phyloP scores from a whole-genome alignment of 2,113 vertebrate genomes.

The Gobiocypris rarus region DNA sequence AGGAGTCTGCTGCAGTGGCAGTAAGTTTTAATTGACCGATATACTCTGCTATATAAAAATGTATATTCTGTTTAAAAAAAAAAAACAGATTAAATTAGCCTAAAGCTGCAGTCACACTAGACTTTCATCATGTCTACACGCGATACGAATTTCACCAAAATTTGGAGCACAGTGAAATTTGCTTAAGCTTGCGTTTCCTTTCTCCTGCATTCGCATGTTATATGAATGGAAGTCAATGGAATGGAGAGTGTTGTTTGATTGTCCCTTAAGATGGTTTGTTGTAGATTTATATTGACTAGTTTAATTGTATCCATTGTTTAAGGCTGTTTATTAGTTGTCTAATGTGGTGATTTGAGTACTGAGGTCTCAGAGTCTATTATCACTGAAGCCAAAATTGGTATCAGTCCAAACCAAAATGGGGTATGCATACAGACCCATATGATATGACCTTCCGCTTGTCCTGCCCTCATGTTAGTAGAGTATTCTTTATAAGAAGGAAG shows the following conservation, averaged over 20 bases:
- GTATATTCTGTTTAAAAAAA: neutral
- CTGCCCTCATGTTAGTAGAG: neutral
- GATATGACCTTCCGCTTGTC: neutral
- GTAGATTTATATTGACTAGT: neutral
- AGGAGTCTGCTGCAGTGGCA: neutral
- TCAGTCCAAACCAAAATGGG: slow-evolving; percentile 8
- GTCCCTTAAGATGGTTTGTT: neutral
- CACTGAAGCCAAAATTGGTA: slow-evolving; percentile 6
- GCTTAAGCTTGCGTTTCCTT: neutral
- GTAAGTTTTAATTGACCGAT: neutral
- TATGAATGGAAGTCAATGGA: neutral
- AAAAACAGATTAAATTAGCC: neutral
- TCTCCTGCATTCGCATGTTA: neutral
- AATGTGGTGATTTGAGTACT: neutral
- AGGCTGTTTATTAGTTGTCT: neutral
- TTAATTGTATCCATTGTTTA: neutral
- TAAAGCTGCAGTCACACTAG: too few relatives aligned
- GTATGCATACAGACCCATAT: neutral
- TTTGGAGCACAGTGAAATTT: neutral
- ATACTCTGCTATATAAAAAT: neutral
- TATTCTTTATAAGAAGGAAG: neutral
- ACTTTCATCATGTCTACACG: too few relatives aligned
- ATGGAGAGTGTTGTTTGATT: neutral
- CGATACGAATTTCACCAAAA: too few relatives aligned
- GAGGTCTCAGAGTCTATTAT: neutral